Evolutionary conservation across 2,113 vertebrate genomes (phyloP).

Genomic region (rat (Rattus norvegicus)): DNA sequence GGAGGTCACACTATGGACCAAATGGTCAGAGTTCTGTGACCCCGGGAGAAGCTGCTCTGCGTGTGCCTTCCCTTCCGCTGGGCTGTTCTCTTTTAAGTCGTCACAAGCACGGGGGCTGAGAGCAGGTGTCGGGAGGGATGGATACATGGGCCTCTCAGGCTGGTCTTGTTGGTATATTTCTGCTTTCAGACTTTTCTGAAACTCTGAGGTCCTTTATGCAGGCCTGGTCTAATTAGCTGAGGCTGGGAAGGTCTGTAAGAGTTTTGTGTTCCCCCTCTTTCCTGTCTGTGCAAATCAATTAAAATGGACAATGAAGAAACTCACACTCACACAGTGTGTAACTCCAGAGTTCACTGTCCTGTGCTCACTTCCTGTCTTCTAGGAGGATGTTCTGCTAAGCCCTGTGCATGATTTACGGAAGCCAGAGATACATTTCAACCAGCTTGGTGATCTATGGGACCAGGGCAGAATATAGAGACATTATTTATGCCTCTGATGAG

Average conservation of each 20-base stretch:
- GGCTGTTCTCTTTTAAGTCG: background rate
- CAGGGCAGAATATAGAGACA: constrained; percentile 42
- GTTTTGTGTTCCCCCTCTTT: constrained; percentile 26
- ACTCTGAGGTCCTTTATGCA: constrained; percentile 76
- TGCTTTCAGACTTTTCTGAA: constrained; percentile 65
- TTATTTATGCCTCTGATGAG: constrained; percentile 66
- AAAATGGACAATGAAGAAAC: constrained; percentile 65
- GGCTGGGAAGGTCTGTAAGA: constrained; percentile 63
- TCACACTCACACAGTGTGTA: constrained; percentile 51
- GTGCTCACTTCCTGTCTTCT: constrained; percentile 62
- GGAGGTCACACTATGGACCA: constrained; percentile 70
- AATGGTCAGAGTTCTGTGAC: constrained; percentile 81
- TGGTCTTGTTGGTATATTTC: constrained; percentile 77
- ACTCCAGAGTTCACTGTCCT: constrained; percentile 59
- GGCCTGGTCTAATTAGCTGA: constrained; percentile 67
- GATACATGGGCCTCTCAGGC: constrained; percentile 56
- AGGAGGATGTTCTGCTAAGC: constrained; percentile 54
- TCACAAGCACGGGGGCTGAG: constrained; percentile 50
- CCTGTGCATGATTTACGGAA: constrained; percentile 64
- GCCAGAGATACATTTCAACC: constrained; percentile 68
- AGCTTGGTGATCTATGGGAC: constrained; percentile 18
- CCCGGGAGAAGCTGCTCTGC: constrained; percentile 60
- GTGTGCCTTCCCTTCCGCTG: constrained; percentile 64
- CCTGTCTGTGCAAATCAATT: constrained; percentile 75
- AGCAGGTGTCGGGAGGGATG: constrained; percentile 60